Base-by-base conservation (phyloP, 2,888 invertebrate species). In the Stegophylla sp. region DNA sequence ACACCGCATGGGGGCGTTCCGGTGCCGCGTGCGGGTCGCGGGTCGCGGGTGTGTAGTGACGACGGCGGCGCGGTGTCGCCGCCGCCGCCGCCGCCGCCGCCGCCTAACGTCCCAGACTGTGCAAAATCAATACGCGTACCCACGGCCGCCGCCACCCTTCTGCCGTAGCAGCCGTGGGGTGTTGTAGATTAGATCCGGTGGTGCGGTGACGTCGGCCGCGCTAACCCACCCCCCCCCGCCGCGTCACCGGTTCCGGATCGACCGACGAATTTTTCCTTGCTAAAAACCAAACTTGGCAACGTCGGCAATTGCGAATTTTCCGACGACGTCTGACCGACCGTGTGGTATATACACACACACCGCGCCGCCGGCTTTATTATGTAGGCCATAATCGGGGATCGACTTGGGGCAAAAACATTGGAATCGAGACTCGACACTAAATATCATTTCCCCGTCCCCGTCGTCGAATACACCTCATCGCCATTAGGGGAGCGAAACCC, bases 101-200 rank as follows among this genome's bases (percentile, higher is more conserved):
- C 51, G 28, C 71, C n/a, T n/a, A 15, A n/a, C 77, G 28, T 17
- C 59, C 12, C 69, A 48, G 61, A 26, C 77, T 34, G 77, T 61
- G 69, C 77, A 79, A 79, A 79, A 79, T 79, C 77, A 79, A 79
- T 79, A 79, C 79, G 34, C 64, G 51, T 13, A n/a, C 45, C 41
- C 43, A 28, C 66, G 9, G 69, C 66, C 9, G 20, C 51, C 9
- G n/a, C 66, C n/a, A 43, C 15, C 63, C 20, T 7, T 3, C 4
- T 45, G 34, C 34, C 51, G 28, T 53, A n/a, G 13, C 71, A 26
- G 71, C 51, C 34, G 20, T 61, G 48, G 77, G 77, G 69, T 77
- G 77, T 61, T 61, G 34, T 5, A 34, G 69, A 77, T 77, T 69
- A 28, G 56, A 77, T 69, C 48, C 77, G 59, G 59, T 15, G 59